Evolutionary conservation across 2,113 vertebrate species (phyloP), one percentile per base, ranked within the genome.

Genomic region (Nicator chloris): DNA sequence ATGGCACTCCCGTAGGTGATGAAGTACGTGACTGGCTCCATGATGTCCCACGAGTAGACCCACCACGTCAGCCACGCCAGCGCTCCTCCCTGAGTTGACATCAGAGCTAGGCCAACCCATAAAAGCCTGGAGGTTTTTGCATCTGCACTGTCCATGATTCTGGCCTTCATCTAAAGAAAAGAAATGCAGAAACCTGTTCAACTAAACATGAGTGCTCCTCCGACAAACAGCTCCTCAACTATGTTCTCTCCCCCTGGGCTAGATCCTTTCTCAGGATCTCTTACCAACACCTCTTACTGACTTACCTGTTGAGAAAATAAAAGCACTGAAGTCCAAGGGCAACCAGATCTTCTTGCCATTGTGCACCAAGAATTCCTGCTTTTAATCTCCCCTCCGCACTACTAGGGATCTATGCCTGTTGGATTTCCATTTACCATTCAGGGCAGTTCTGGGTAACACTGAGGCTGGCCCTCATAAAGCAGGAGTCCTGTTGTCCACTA

Each of bases 1-100:
- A 99, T 99, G 97, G 99, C 98, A 66, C 99, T 99, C 47, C 97
- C 98, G 1, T 99, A 98, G 42, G 99, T 99, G 96, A 99, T 98
- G 97, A 99, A 99, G 94, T 99, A 99, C 0, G 99, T 99, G 68
- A 99, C 98, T 0, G 99, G 99, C 80, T 99, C 99, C 98, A 99
- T 99, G 94, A 99, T 98, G 49, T 99, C 99, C 99, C 99, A 99
- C 0, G 99, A 99, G 72, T 99, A 99, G 47, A 99, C 99, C 99
- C 99, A 99, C 99, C 99, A 99, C 0, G 99, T 99, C 66, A 99
- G 98, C 99, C 99, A 99, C 0, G 98, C 99, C 98, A 99, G 30
- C 0, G 98, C 99, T 16, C 99, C 99, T 1, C 99, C 99, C 95
- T 99, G 99, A 10, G 98, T 91, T 0, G 99, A 99, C 90, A 99